Base-by-base conservation (phyloP, 2,888 invertebrate genomes). In the Callimorpha dominula region DNA sequence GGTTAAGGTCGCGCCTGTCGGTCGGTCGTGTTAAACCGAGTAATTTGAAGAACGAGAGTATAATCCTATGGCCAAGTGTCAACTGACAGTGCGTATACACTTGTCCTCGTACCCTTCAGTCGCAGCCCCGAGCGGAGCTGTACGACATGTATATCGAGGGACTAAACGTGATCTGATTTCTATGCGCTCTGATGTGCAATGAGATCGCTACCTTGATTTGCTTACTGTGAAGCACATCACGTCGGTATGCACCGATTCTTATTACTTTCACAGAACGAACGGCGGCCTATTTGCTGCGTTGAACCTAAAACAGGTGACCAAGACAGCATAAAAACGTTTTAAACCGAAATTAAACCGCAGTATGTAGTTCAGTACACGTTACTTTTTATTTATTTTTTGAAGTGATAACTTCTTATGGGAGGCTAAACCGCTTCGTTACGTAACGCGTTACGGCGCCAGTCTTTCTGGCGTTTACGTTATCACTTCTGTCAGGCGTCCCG, bases 181-280 rank as follows among this genome's bases (percentile, higher is more conserved):
- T 20, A 49, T 49, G 79, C 79, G 75, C 79, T 46, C 49, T 9
- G 17, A 57, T 57, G 20, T 57, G 54, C n/a, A 54, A 49, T 65
- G 15, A 40, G 50, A 14, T 49, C n/a, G 31, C 50, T 50, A 49
- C 65, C n/a, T 46, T 15, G 20, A 57, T 20, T 57, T 57, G 20
- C 57, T 57, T 57, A 57, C 57, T 57, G 57, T 57, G 57, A 17
- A 75, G 78, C 73, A 65, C 81, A 70, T 68, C 81, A 78, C 71
- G 78, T 76, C 73, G 78, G 70, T 68, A 74, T 76, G 72, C 60
- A 65, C 11, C 12, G 50, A 17, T 9, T 31, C 12, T 60, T 31
- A 60, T 60, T 60, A 57, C 76, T 82, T 86, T 84, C 85, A 76
- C 42, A 20, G 77, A 78, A 86, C 82, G 80, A 75, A 20, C 20